Conservation (phyloP, 2,888 invertebrate species). For the Argyresthia albistria region DNA sequence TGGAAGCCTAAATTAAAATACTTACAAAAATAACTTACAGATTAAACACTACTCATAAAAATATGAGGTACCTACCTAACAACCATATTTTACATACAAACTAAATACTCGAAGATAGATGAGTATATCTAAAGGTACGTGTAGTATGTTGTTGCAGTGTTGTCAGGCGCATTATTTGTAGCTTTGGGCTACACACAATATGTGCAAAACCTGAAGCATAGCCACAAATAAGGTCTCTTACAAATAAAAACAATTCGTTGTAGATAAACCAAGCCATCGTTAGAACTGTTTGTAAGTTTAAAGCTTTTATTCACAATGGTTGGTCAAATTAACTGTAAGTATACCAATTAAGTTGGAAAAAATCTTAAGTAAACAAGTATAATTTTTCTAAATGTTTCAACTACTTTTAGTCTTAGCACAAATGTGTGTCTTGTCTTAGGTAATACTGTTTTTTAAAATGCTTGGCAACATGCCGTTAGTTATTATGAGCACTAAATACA, state of each 20-base stretch:
- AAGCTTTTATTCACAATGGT: conserved; percentile 1
- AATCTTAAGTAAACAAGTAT: no score
- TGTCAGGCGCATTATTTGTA: no score
- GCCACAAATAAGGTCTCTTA: neutral
- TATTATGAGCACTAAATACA: no score
- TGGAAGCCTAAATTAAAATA: conserved; percentile 2
- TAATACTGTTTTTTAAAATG: neutral
- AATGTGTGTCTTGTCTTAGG: neutral
- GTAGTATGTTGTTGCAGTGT: no score
- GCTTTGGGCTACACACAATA: no score
- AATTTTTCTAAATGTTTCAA: no score
- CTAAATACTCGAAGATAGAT: neutral
- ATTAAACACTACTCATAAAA: neutral
- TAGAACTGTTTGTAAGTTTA: neutral
- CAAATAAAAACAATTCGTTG: neutral
- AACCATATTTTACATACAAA: neutral
- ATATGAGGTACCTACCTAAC: neutral
- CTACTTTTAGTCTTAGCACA: no score
- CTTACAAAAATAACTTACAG: no score
- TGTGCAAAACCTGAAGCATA: no score
- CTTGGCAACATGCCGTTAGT: neutral
- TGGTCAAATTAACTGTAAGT: neutral
- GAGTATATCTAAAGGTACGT: no score
- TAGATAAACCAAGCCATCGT: neutral
- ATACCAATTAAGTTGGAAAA: neutral